Evolutionary conservation across 2,888 invertebrate genomes (phyloP).

Genomic region (Choristoneura rosaceana): DNA sequence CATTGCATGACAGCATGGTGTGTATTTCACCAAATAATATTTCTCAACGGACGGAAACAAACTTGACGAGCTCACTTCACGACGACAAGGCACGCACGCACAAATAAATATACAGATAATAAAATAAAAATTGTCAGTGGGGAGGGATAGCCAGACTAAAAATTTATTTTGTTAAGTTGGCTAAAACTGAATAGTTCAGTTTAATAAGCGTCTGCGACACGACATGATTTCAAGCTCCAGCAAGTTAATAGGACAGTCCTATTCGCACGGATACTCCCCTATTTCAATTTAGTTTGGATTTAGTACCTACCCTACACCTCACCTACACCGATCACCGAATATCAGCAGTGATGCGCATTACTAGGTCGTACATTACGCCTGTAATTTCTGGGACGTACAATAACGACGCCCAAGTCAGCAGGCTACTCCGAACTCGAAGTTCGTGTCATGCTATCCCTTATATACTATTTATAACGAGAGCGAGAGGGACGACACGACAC

Average conservation of each 20-base stretch:
- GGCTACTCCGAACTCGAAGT: not conserved
- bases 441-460: not conserved
- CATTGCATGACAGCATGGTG: conserved; percentile 35
- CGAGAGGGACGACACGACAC: not conserved
- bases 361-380: no score
- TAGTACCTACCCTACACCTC: no score
- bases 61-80: conserved; percentile 42
- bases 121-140: not conserved
- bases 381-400: no score
- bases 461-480: not conserved
- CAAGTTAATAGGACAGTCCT: no score
- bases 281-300: no score
- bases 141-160: not conserved
- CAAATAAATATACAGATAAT: conserved; percentile 38
- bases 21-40: conserved; percentile 41
- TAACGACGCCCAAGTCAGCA: no score
- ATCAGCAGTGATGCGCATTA: no score
- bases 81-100: conserved; percentile 43
- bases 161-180: conserved; percentile 18
- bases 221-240: not conserved
- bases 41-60: conserved; percentile 43
- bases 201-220: not conserved
- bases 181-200: not conserved
- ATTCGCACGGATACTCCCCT: no score
- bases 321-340: no score